phyloP scores from a whole-genome alignment of 2,797 vertebrate species.

The Hoplostethus mediterraneus region DNA sequence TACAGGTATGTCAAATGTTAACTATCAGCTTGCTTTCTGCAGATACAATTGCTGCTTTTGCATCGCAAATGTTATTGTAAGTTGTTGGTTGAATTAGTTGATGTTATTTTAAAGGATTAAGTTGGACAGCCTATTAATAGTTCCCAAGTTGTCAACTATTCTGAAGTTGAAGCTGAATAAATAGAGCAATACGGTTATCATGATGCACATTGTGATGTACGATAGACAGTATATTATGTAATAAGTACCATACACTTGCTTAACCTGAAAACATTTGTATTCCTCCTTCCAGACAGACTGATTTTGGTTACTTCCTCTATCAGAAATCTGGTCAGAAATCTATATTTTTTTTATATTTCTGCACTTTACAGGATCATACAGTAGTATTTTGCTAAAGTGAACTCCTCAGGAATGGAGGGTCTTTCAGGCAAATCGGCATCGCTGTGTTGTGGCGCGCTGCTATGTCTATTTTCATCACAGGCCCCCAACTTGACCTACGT shows the following conservation, averaged over 20 bases:
- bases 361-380: neutral
- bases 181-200: no score
- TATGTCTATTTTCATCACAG: slow-evolving; percentile 63
- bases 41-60: neutral
- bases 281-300: no score
- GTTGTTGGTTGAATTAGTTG: neutral
- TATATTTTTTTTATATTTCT: no score
- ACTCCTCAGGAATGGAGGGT: neutral
- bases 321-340: no score
- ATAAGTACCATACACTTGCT: no score
- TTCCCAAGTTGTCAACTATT: no score
- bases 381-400: neutral
- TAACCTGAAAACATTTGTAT: no score
- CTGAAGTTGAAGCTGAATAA: no score
- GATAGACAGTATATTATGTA: no score
- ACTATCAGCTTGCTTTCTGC: neutral
- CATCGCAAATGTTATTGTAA: neutral
- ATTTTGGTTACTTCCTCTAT: no score
- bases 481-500: slow-evolving; percentile 18
- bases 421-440: neutral
- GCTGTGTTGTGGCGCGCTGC: slow-evolving; percentile 14
- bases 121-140: no score
- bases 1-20: neutral
- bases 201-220: no score
- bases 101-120: neutral